Evolutionary conservation across 2,888 invertebrate species (phyloP), one percentile per base, ranked within the genome.

Genomic region (Fissipunctia ypsillon): DNA sequence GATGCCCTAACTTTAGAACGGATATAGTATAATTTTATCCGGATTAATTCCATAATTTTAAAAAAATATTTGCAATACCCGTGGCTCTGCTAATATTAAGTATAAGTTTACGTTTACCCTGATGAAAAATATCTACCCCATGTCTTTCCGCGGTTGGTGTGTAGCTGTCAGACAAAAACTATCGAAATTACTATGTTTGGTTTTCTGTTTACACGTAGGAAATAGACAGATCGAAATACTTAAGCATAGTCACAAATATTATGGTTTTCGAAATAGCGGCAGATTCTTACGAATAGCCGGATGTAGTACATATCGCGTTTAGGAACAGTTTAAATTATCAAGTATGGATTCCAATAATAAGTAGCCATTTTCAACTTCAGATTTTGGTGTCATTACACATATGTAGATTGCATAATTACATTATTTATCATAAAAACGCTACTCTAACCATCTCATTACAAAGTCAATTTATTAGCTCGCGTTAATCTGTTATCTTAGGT

Each of bases 401-500:
- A 25, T 28, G 50, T 31, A 16, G 16, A 35, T 38, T 52, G 25
- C 31, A 41, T 64, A 63, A 31, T 56, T 56, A 61, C 14, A 61
- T 75, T 41, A 41, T 74, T 67, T 48, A 65, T 28, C 38, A 59
- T 56, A 43, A 61, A 70, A 50, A 76, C 56, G 52, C 48, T 65
- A 45, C 59, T 61, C 25, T 7, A 54, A 76, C 12, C 57, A 48
- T 56, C 52, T 60, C 16, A 56, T 73, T 54, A 38, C 19, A 45
- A 69, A 69, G 3, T 68, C 43, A 69, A 79, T 81, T 69, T 56
- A 79, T 79, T 43, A 69, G 68, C 70, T 74, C 52, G 82, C 43
- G 70, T 66, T 71, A 65, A 69, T 63, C 71, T 61, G 68, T 82
- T 75, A 81, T 82, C 79, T 82, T 45, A 59, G 60, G 60, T 38